These are phyloP conservation scores for Rutpela maculata DNA, from an alignment of 2,888 invertebrate genomes.

Conservation along the genomic window DNA sequence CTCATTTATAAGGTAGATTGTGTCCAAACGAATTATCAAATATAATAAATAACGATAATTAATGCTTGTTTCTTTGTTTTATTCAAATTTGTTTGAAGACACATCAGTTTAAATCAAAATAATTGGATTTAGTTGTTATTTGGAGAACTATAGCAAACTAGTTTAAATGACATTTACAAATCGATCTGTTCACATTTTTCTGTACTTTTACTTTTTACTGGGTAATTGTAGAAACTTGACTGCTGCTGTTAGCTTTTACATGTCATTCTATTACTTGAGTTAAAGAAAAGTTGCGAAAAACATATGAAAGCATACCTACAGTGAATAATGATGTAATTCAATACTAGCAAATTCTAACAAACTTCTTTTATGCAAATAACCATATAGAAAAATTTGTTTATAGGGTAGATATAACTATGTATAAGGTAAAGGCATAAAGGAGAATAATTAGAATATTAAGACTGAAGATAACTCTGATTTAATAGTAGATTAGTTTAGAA, in stretches of 20 bases:
- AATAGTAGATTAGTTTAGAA: no score
- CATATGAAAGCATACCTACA: no score
- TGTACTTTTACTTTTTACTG: slow-evolving; percentile 13
- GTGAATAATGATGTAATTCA: no score
- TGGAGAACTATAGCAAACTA: not conserved
- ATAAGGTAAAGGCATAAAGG: no score
- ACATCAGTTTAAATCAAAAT: not conserved
- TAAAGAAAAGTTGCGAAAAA: no score
- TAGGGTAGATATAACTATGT: no score
- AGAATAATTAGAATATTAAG: no score
- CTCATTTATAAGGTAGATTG: not conserved
- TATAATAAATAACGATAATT: not conserved
- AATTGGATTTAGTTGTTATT: not conserved
- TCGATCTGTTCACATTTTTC: not conserved
- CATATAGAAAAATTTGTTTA: no score
- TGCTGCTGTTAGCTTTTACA: not conserved
- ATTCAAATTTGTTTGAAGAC: not conserved
- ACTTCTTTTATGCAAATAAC: no score
- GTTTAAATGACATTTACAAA: slow-evolving; percentile 22
- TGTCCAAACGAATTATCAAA: not conserved
- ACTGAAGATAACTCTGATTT: no score
- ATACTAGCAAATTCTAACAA: no score
- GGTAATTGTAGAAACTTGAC: not conserved
- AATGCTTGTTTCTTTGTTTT: not conserved
- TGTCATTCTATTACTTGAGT: not conserved